phyloP scores from a whole-genome alignment of 2,888 invertebrate genomes.

The Glaucopsyche alexis region DNA sequence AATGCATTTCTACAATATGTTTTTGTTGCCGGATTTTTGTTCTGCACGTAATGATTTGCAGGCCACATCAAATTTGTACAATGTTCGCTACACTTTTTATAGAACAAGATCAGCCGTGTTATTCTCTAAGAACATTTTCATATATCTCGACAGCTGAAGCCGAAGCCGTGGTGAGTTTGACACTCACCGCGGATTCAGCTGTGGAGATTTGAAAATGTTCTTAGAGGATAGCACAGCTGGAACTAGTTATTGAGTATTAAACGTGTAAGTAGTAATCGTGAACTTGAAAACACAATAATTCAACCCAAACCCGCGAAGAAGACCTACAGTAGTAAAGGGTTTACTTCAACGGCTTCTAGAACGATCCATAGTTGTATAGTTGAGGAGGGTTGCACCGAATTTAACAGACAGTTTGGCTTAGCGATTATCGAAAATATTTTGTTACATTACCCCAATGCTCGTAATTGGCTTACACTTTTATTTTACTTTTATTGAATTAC shows the following conservation, averaged over 20 bases:
- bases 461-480: no score
- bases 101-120: not conserved
- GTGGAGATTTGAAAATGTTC: no score
- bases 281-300: slow-evolving; percentile 3
- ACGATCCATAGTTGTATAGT: not conserved
- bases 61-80: not conserved
- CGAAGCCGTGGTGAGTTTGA: no score
- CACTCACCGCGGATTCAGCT: no score
- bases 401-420: slow-evolving; percentile 8
- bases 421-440: not conserved
- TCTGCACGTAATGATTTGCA: no score
- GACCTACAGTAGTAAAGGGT: slow-evolving; percentile 16
- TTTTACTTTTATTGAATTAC: no score
- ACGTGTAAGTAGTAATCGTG: not conserved
- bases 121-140: no score
- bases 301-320: slow-evolving; percentile 2
- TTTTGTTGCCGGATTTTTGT: no score
- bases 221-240: no score
- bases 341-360: not conserved
- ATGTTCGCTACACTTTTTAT: not conserved
- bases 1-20: no score
- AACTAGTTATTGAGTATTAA: not conserved
- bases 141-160: no score
- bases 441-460: not conserved
- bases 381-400: not conserved